Evolutionary conservation across 1,140 invertebrate genomes (phyloP).

Genomic region (Trachymyrmex septentrionalis): DNA sequence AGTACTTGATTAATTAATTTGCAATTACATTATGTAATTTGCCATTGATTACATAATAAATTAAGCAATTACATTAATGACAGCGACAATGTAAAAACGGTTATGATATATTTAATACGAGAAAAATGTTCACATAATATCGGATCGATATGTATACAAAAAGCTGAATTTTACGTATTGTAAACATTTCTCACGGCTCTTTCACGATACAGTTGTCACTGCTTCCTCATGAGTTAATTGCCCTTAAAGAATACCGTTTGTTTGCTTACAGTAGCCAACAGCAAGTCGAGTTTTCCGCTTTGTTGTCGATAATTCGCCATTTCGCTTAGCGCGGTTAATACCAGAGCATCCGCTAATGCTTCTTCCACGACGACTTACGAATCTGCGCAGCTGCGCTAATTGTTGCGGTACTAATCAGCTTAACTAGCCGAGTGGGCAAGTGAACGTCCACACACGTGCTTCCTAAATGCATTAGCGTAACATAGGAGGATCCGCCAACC

Average conservation of each 20-base stretch:
- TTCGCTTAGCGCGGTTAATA: constrained; percentile 51
- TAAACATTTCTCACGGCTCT: constrained; percentile 9
- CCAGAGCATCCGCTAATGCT: constrained; percentile 43
- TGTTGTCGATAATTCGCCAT: constrained; percentile 57
- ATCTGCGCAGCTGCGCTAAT: constrained; percentile 59
- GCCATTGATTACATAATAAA: neutral
- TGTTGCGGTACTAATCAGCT: constrained; percentile 61
- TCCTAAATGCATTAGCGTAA: constrained; percentile 60
- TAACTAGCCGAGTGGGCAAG: constrained; percentile 53
- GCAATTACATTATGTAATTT: constrained; percentile 18
- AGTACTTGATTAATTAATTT: constrained; percentile 31
- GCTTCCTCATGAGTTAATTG: neutral
- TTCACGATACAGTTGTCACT: constrained; percentile 40
- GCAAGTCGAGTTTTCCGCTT: constrained; percentile 48
- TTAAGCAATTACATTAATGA: constrained; percentile 15
- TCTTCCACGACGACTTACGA: constrained; percentile 57
- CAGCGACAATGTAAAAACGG: neutral
- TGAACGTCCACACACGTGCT: constrained; percentile 45
- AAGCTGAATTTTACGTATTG: neutral
- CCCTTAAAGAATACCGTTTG: constrained; percentile 29
- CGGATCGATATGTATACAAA: neutral
- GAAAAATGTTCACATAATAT: neutral
- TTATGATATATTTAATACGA: neutral
- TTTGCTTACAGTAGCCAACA: neutral
- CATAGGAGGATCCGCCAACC: constrained; percentile 16